phyloP scores from a whole-genome alignment of 2,797 vertebrate genomes.

The Hypotaenidia okinawae region DNA sequence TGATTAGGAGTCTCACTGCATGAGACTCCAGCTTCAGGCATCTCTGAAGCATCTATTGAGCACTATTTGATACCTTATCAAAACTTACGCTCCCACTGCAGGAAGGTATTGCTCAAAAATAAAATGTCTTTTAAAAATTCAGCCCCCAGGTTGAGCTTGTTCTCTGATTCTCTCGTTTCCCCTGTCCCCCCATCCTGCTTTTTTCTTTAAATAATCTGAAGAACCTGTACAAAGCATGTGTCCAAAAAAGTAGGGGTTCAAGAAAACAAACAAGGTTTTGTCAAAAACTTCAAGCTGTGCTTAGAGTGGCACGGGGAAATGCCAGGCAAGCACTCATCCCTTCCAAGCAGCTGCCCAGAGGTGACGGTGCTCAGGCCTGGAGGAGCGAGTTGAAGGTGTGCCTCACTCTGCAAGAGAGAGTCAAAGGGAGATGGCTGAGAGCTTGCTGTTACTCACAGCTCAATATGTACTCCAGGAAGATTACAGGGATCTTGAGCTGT shows the following conservation, averaged over 20 bases:
- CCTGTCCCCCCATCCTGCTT: fast-evolving
- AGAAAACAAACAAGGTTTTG: background rate
- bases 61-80: background rate
- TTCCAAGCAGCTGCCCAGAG: background rate
- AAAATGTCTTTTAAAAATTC: background rate
- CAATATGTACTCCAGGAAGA: fast-evolving
- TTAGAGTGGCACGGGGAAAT: fast-evolving
- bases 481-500: background rate
- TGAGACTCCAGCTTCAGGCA: constrained; percentile 5
- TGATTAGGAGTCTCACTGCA: background rate
- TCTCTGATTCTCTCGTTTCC: background rate
- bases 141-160: background rate
- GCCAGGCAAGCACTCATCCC: background rate
- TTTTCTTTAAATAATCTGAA: background rate
- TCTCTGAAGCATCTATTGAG: constrained; percentile 19
- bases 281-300: background rate
- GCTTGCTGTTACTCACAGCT: background rate
- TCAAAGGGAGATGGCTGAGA: background rate
- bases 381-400: fast-evolving
- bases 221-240: background rate
- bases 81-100: background rate
- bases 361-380: fast-evolving
- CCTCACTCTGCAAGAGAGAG: background rate
- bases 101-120: constrained; percentile 6
- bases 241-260: background rate